A percentile compares a stretch with the other conserved stretches of the same genome.
These are phyloP conservation scores for Hirudinaria manillensis DNA, from an alignment of 2,888 invertebrate species.

Conservation along the genomic window DNA sequence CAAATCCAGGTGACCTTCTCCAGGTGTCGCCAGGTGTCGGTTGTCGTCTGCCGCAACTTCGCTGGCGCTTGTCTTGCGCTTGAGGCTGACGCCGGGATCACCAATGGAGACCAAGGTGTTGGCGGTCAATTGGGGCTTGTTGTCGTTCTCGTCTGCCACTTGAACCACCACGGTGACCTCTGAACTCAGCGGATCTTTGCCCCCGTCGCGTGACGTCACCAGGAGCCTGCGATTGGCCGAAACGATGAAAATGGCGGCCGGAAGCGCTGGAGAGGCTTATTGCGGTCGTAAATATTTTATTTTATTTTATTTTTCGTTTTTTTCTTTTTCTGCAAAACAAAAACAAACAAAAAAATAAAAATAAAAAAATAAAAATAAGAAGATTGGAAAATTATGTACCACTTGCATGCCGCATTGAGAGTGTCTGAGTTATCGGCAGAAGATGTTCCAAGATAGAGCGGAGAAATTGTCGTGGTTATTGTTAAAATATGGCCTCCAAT, in stretches of 20 bases:
- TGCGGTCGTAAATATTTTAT: not conserved
- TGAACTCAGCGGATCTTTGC: slow-evolving; percentile 20
- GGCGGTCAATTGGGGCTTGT: slow-evolving; percentile 1
- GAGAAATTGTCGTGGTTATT: too few relatives aligned
- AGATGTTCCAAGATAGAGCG: too few relatives aligned
- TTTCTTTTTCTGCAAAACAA: too few relatives aligned
- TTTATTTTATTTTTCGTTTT: not conserved
- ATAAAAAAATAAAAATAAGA: not conserved
- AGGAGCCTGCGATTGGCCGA: not conserved
- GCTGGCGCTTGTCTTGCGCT: not conserved
- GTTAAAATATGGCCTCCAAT: too few relatives aligned
- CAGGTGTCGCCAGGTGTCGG: not conserved
- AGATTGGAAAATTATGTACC: too few relatives aligned
- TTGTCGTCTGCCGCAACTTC: not conserved
- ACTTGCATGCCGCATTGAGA: too few relatives aligned
- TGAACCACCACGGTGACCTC: slow-evolving; percentile 15
- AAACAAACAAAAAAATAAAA: too few relatives aligned
- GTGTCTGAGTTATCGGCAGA: too few relatives aligned
- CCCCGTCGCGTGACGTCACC: slow-evolving; percentile 11
- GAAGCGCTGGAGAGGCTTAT: not conserved
- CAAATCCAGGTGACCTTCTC: not conserved
- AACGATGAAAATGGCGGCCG: too few relatives aligned
- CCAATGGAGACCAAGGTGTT: slow-evolving; percentile 8
- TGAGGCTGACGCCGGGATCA: not conserved
- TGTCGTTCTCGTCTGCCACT: slow-evolving; percentile 23